phyloP scores from a whole-genome alignment of 2,113 vertebrate species.

The Crotalus viridis region DNA sequence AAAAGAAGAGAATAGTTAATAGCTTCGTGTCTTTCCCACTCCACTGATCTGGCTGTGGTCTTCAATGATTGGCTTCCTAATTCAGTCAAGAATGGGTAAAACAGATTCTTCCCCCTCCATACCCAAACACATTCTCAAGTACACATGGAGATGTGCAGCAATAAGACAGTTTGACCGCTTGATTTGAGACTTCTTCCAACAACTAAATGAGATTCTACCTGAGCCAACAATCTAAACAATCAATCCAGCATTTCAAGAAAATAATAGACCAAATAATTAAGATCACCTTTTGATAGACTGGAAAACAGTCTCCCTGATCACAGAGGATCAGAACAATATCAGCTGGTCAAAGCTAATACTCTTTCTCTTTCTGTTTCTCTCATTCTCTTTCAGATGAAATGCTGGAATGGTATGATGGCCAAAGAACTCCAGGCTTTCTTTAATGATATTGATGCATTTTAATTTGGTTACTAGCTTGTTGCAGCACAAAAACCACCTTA shows the following conservation, averaged over 20 bases:
- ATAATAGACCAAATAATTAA: background rate
- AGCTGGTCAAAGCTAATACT: background rate
- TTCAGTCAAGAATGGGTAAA: background rate
- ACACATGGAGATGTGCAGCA: background rate
- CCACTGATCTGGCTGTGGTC: background rate
- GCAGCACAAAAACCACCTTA: background rate
- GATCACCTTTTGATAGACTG: background rate
- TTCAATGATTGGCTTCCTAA: background rate
- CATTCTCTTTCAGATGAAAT: background rate
- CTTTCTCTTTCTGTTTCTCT: background rate
- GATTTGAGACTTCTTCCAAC: background rate
- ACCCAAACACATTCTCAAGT: background rate
- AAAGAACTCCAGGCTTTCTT: background rate
- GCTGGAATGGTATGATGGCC: background rate
- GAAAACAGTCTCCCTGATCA: background rate
- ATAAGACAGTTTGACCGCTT: background rate
- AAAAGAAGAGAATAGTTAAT: background rate
- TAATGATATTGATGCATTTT: background rate
- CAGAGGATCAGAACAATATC: background rate
- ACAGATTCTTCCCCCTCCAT: background rate
- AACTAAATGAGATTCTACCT: background rate
- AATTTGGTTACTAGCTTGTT: background rate
- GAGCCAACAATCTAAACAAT: background rate
- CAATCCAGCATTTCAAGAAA: background rate
- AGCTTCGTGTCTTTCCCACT: background rate